Base-by-base conservation (phyloP, 1,140 invertebrate genomes). In the Rhyacophila brunnea region DNA sequence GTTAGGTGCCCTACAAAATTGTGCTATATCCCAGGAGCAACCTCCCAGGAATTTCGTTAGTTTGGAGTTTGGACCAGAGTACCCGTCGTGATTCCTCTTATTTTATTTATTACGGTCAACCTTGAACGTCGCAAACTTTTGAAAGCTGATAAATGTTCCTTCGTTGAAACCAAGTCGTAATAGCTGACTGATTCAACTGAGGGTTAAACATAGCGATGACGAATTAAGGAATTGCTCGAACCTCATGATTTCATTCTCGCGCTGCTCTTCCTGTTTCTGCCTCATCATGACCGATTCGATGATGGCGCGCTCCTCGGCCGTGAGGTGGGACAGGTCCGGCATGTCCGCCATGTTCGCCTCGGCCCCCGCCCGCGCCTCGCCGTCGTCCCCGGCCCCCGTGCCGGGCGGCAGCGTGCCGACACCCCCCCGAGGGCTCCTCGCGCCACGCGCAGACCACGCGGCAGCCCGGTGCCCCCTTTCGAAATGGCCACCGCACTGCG, bases 301-400 rank as follows among this genome's bases (percentile, higher is more conserved):
- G 82, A 98, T 96, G 79, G 89, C 88, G 74, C 96, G 85, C 82
- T 99, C 96, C 78, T 98, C 95, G 69, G 93, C 90, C 68, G 94
- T 98, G 70, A 99, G 88, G 81, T 99, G 95, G 72, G 93, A 97
- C 69, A 99, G 86, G 84, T 99, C 96, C 20, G 95, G 95, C 85
- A 93, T 85, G 76, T 89, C 86, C 75, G 87, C 87, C 87, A 89
- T 89, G 74, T 78, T 78, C 65, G 57, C 53, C 53, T 42, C 17
- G 15, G 18, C 32, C 38, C 4, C 19, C 34, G 69, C 71, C 70
- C 69, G 66, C 67, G 55, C 70, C 66, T 59, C 59, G 68, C 71
- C 68, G 69, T 9, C 23, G 69, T 67, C 65, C 67, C 68, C 68
- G 66, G 67, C 66, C 70, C 71, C 73, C 71, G 70, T 71, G 70